Evolutionary conservation across 1,140 invertebrate species (phyloP).

Genomic region (Saccostrea cuccullata): DNA sequence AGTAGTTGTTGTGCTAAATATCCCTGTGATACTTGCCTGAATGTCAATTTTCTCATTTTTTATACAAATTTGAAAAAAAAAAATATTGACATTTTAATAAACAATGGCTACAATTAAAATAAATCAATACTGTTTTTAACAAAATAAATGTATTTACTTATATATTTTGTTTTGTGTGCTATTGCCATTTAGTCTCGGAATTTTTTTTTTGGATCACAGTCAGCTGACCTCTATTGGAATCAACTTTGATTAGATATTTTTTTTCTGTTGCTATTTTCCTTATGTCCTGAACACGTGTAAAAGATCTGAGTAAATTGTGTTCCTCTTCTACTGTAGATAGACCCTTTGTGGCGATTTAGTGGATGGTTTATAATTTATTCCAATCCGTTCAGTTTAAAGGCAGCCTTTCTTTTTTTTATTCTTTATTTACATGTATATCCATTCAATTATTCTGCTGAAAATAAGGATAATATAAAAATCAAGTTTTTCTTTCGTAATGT

Average conservation of each 20-base stretch:
- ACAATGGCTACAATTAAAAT: neutral
- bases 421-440: neutral
- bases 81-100: neutral
- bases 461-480: no score
- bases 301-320: neutral
- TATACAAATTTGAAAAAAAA: neutral
- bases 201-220: neutral
- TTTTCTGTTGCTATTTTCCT: no score
- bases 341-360: neutral
- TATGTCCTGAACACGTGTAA: no score
- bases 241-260: no score
- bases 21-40: constrained; percentile 15
- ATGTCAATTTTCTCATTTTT: neutral
- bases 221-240: no score
- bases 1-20: neutral
- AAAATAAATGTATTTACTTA: neutral
- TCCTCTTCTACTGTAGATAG: neutral
- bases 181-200: neutral
- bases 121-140: neutral
- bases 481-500: no score
- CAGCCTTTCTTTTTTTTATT: neutral
- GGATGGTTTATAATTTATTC: constrained; percentile 13
- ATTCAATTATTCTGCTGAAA: no score
- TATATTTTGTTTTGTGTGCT: constrained; percentile 19
- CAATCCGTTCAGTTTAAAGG: constrained; percentile 30